Conservation (phyloP, 2,888 invertebrate species). For the Agriopis aurantiaria region DNA sequence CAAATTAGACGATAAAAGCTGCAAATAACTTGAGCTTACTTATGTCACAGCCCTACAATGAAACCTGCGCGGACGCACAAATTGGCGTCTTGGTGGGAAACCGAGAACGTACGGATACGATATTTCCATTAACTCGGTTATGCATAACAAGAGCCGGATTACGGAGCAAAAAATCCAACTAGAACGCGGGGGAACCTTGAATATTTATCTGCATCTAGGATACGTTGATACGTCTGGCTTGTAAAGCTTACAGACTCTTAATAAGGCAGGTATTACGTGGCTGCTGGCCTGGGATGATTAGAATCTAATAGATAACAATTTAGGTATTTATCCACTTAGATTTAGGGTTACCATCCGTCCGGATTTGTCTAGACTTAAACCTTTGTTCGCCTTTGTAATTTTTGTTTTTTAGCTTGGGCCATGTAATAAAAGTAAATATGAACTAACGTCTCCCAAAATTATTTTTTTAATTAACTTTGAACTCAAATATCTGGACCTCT, state of each 20-base stretch:
- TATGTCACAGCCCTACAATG: conserved; percentile 36
- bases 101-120: conserved; percentile 67
- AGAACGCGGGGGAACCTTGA: conserved; percentile 58
- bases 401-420: too few species aligned
- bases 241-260: conserved; percentile 30
- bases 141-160: conserved; percentile 66
- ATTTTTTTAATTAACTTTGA: too few species aligned
- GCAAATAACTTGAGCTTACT: background rate
- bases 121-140: conserved; percentile 67
- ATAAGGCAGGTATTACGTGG: conserved; percentile 39
- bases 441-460: too few species aligned
- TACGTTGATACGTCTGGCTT: conserved; percentile 28
- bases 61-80: conserved; percentile 74
- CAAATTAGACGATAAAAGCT: background rate
- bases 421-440: too few species aligned
- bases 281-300: conserved; percentile 6
- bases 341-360: too few species aligned
- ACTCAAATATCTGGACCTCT: too few species aligned
- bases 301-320: background rate
- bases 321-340: background rate
- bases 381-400: too few species aligned
- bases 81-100: conserved; percentile 79
- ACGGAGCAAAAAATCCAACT: conserved; percentile 56
- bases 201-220: conserved; percentile 55
- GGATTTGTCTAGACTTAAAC: too few species aligned